A percentile compares a stretch with the other conserved stretches of the same genome.
These are phyloP conservation scores for Ianthella basta DNA, from an alignment of 37 sponge, comb jelly and placozoan genomes.

Conservation along the genomic window DNA sequence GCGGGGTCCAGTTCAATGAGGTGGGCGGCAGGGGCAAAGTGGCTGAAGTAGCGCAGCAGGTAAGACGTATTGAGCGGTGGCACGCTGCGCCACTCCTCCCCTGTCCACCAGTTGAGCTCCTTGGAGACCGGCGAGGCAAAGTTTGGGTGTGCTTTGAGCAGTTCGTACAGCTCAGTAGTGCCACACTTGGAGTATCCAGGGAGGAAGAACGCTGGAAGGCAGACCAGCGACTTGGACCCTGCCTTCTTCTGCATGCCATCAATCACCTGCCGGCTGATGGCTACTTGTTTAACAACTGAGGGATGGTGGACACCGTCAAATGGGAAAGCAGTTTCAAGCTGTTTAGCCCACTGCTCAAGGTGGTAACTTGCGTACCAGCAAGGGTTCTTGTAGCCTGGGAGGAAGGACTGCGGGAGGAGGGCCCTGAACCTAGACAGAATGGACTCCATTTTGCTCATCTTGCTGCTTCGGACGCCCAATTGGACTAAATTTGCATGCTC, in stretches of 20 bases:
- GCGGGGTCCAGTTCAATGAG: background rate
- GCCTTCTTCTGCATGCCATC: background rate
- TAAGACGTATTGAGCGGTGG: background rate
- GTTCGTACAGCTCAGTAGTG: background rate
- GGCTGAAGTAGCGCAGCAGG: background rate
- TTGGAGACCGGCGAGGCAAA: constrained; percentile 5
- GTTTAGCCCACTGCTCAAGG: background rate
- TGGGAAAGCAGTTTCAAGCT: no score
- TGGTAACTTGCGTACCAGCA: constrained; percentile 8
- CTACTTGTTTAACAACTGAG: no score
- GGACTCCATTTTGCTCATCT: no score
- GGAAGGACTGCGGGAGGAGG: background rate
- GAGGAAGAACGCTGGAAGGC: constrained; percentile 1
- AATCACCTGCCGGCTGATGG: background rate
- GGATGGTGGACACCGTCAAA: no score
- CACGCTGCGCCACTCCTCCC: background rate
- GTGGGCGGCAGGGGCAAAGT: background rate
- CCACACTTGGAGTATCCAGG: constrained; percentile 17
- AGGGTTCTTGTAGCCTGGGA: background rate
- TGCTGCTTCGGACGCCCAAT: no score
- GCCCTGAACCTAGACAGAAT: background rate
- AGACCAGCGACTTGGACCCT: background rate
- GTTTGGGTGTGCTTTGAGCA: background rate
- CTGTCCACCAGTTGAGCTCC: constrained; percentile 5
- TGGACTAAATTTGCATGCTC: no score